These are phyloP conservation scores for Chelonus insularis DNA, from an alignment of 1,140 invertebrate genomes.

Conservation along the genomic window DNA sequence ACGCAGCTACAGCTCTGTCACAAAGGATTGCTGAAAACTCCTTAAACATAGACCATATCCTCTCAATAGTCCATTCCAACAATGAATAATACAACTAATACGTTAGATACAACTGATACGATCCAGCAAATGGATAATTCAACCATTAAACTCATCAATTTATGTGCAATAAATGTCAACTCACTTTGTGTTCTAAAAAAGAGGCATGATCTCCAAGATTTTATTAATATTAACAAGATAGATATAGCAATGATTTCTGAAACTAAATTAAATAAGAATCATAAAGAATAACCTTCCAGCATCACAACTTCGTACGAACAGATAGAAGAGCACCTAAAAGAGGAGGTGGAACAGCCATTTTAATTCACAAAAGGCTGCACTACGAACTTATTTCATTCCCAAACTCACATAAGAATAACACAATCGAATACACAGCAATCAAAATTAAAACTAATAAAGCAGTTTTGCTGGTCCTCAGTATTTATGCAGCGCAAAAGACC, in stretches of 20 bases:
- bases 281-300: too few relatives aligned
- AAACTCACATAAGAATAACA: slow-evolving; percentile 2
- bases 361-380: slow-evolving; percentile 22
- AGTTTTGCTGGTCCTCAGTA: not conserved
- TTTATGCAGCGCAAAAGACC: slow-evolving; percentile 14
- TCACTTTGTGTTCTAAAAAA: slow-evolving; percentile 11
- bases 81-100: not conserved
- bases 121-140: too few relatives aligned
- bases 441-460: slow-evolving; percentile 21
- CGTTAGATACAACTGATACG: too few relatives aligned
- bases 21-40: too few relatives aligned
- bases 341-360: slow-evolving; percentile 27
- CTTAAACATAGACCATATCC: too few relatives aligned
- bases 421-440: slow-evolving; percentile 41
- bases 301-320: not conserved
- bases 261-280: slow-evolving; percentile 19
- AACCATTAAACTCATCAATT: not conserved
- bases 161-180: slow-evolving; percentile 18
- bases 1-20: too few relatives aligned
- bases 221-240: not conserved
- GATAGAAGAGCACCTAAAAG: slow-evolving; percentile 12
- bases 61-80: not conserved
- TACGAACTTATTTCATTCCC: not conserved
- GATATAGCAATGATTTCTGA: slow-evolving; percentile 24
- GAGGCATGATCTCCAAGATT: slow-evolving; percentile 11